Evolutionary conservation across 2,888 invertebrate genomes (phyloP).

Genomic region (Ellobium chinense): DNA sequence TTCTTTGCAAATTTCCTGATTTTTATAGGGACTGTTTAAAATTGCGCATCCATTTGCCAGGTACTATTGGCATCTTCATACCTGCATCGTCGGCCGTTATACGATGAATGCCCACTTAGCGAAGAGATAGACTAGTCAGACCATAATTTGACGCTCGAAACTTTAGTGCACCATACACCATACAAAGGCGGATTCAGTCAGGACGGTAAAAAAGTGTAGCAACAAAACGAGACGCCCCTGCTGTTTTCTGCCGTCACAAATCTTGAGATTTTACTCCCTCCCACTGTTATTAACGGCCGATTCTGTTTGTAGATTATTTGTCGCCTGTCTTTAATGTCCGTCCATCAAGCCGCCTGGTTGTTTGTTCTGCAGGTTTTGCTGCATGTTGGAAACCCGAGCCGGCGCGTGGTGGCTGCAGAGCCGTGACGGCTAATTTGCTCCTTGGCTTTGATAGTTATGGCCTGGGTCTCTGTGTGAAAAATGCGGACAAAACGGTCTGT

Average conservation of each 20-base stretch:
- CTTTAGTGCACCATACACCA: no score
- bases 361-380: background rate
- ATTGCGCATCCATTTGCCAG: no score
- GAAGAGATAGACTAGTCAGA: no score
- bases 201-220: no score
- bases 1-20: no score
- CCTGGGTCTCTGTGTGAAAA: background rate
- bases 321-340: background rate
- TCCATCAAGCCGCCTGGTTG: background rate
- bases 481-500: background rate
- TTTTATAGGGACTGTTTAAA: no score
- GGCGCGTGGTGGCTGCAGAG: background rate
- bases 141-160: no score
- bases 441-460: background rate
- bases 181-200: no score
- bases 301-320: conserved; percentile 11
- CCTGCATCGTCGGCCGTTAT: no score
- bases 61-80: no score
- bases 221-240: background rate
- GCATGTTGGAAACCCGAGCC: background rate
- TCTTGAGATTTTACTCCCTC: background rate
- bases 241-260: background rate
- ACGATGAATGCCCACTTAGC: no score
- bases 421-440: background rate
- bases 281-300: background rate